Conservation (phyloP, 1,140 invertebrate species). For the Batillaria attramentaria region DNA sequence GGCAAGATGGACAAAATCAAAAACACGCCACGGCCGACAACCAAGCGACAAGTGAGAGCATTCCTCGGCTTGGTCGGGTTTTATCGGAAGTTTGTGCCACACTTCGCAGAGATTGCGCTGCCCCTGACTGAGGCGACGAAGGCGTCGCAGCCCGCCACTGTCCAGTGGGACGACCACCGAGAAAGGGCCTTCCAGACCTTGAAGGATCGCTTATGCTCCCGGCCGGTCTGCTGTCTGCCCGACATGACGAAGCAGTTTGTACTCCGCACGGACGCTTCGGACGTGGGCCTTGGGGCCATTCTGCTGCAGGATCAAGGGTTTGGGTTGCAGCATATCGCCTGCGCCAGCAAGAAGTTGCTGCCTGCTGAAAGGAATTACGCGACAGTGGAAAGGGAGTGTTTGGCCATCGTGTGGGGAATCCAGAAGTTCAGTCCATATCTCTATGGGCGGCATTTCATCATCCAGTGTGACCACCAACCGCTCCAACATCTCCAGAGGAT, state of each 20-base stretch:
- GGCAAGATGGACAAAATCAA: slow-evolving; percentile 66
- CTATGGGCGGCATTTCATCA: slow-evolving; percentile 38
- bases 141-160: background rate
- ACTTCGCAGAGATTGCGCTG: slow-evolving; percentile 43
- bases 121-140: slow-evolving; percentile 47
- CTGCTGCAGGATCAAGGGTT: slow-evolving; percentile 46
- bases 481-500: slow-evolving; percentile 26
- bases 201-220: slow-evolving; percentile 31
- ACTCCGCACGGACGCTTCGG: slow-evolving; percentile 58
- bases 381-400: slow-evolving; percentile 69
- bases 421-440: slow-evolving; percentile 71
- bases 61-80: slow-evolving; percentile 46
- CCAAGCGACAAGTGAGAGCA: slow-evolving; percentile 62
- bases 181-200: slow-evolving; percentile 20
- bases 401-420: slow-evolving; percentile 69
- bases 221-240: slow-evolving; percentile 49
- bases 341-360: slow-evolving; percentile 40
- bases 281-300: slow-evolving; percentile 43
- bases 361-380: slow-evolving; percentile 55
- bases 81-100: slow-evolving; percentile 47
- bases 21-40: slow-evolving; percentile 55
- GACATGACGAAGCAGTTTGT: slow-evolving; percentile 62
- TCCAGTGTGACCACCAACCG: slow-evolving; percentile 41
- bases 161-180: background rate
- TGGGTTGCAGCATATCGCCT: slow-evolving; percentile 46